Evolutionary conservation across 1,140 invertebrate species (phyloP).

Genomic region (Phortica variegata): DNA sequence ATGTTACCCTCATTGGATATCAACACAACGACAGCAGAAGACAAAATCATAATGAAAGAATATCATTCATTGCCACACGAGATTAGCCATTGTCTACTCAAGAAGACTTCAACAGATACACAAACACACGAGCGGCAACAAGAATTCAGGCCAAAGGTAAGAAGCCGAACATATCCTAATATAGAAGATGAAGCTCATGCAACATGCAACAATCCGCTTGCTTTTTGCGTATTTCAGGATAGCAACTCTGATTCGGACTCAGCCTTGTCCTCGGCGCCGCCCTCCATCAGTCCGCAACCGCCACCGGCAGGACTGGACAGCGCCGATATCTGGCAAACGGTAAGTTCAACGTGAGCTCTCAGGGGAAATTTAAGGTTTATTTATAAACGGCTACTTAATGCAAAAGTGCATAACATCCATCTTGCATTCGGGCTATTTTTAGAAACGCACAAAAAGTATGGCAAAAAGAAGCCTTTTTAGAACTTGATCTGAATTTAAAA

Average conservation of each 20-base stretch:
- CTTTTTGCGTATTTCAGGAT: slow-evolving; percentile 21
- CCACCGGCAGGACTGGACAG: slow-evolving; percentile 45
- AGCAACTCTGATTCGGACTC: slow-evolving; percentile 54
- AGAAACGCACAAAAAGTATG: slow-evolving; percentile 37
- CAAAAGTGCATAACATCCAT: neutral
- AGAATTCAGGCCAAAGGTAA: slow-evolving; percentile 35
- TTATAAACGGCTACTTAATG: too few species aligned
- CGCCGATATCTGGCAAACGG: slow-evolving; percentile 55
- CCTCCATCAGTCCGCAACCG: slow-evolving; percentile 55
- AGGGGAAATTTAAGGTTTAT: too few species aligned
- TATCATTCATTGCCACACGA: slow-evolving; percentile 36
- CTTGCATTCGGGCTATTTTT: slow-evolving; percentile 6
- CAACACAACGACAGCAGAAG: slow-evolving; percentile 10
- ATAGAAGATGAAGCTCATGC: neutral
- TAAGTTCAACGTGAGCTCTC: slow-evolving; percentile 23
- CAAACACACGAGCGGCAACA: slow-evolving; percentile 15
- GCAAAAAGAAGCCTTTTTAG: too few species aligned
- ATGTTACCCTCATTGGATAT: slow-evolving; percentile 8
- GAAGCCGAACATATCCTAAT: neutral
- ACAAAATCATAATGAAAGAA: slow-evolving; percentile 23
- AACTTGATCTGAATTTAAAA: too few species aligned
- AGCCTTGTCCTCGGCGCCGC: slow-evolving; percentile 54
- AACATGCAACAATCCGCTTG: neutral
- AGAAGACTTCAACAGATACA: slow-evolving; percentile 16
- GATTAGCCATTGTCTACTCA: slow-evolving; percentile 9